A percentile compares a stretch with the other conserved stretches of the same genome.
Conservation (phyloP, 2,888 invertebrate genomes). For the Leptopilina drosophilae region DNA sequence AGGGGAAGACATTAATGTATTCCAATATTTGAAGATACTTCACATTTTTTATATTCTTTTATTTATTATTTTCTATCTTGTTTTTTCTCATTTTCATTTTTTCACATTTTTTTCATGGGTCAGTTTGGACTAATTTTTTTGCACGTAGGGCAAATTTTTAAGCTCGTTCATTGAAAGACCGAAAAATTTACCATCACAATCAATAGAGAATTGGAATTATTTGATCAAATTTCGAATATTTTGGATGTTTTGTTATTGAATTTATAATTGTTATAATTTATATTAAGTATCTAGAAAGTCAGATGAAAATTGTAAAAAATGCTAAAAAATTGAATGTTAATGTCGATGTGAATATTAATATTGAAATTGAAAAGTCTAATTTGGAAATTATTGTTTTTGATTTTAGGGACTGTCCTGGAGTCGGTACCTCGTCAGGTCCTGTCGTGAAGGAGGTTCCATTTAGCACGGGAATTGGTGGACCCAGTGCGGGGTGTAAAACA, state of each 20-base stretch:
- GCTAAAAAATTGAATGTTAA: no score
- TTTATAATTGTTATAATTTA: no score
- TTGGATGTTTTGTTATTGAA: no score
- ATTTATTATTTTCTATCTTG: background rate
- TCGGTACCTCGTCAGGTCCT: slow-evolving; percentile 72
- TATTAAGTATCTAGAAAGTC: background rate
- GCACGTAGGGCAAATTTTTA: no score
- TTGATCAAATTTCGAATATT: no score
- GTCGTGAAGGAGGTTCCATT: slow-evolving; percentile 73
- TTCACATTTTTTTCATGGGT: background rate
- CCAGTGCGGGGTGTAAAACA: slow-evolving; percentile 71
- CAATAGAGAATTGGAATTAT: no score
- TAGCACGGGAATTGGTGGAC: slow-evolving; percentile 71
- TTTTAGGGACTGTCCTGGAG: slow-evolving; percentile 71
- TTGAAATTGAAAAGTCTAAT: background rate
- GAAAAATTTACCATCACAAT: no score
- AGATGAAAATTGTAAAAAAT: no score
- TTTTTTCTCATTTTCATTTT: background rate
- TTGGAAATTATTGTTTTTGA: background rate
- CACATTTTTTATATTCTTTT: background rate
- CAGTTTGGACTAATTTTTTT: no score
- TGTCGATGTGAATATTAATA: no score
- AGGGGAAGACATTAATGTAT: background rate
- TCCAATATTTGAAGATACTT: slow-evolving; percentile 8
- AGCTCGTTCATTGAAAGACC: no score